phyloP scores from a whole-genome alignment of 2,888 invertebrate species.

The Drosophila infuscata region DNA sequence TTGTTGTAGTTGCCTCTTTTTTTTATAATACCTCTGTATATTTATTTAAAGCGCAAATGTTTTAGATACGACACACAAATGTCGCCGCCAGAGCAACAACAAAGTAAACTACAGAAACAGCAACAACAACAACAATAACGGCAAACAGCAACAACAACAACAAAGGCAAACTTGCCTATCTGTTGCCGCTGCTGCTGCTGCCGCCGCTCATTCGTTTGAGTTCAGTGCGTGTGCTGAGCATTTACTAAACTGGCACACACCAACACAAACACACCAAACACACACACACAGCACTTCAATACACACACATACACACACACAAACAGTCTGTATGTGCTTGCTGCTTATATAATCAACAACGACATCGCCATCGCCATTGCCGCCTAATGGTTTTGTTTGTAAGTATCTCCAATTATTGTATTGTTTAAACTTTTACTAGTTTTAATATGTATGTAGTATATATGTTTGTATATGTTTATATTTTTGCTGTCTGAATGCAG shows the following conservation, averaged over 20 bases:
- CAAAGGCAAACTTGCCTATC: constrained; percentile 77
- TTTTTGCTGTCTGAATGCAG: constrained; percentile 25
- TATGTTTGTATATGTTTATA: constrained; percentile 1
- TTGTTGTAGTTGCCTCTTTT: constrained; percentile 52
- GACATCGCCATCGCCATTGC: constrained; percentile 43
- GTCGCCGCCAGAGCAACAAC: constrained; percentile 50
- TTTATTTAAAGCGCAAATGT: constrained; percentile 81
- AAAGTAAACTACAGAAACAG: constrained; percentile 59
- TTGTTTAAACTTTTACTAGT: constrained; percentile 69
- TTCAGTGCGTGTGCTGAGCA: constrained; percentile 72
- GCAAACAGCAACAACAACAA: constrained; percentile 40
- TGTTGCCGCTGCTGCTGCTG: constrained; percentile 28
- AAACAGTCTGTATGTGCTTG: constrained; percentile 25
- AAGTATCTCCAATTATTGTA: constrained; percentile 66
- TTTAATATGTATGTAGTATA: constrained; percentile 17
- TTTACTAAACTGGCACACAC: constrained; percentile 78
- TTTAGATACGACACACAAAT: constrained; percentile 77
- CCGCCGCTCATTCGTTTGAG: constrained; percentile 44
- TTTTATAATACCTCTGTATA: constrained; percentile 78
- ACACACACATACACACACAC: constrained; percentile 13
- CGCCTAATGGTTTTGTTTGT: constrained; percentile 75
- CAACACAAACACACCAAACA: constrained; percentile 33
- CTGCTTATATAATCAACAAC: constrained; percentile 73
- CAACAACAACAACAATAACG: constrained; percentile 37
- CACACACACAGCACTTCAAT: constrained; percentile 28